Base-by-base conservation (phyloP, 2,888 invertebrate genomes). In the Eristalis tenax region DNA sequence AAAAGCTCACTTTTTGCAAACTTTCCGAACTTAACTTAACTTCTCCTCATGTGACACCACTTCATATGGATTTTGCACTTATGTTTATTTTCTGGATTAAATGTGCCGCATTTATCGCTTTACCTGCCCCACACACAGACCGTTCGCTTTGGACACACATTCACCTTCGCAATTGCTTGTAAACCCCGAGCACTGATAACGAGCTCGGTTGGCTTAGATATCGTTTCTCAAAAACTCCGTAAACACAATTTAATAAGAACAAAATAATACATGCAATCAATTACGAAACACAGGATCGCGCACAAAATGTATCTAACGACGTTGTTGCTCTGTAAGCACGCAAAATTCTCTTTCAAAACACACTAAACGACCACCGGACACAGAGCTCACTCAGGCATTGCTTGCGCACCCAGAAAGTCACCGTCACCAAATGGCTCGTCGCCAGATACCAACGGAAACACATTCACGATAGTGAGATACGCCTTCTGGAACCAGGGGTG, bases 331-430 rank as follows among this genome's bases (percentile, higher is more conserved):
- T 11, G 28, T 61, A 70, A 61, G n/a, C 35, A 26, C 69, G 68
- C 70, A 71, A 81, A 80, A 75, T 74, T 76, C 50, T 43, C 56
- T 50, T 65, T 66, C 69, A 28, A 40, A 40, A 68, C 65, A 84
- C 22, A 71, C 63, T 43, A 84, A 22, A 76, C 70, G 32, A 76
- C 86, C 78, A 87, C 83, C 86, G 86, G 66, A 83, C 71, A 83
- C 68, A 78, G 63, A 78, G 73, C 73, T 73, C 57, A 73, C 73
- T 83, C 78, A 83, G 71, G 71, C 86, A 87, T 87, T 87, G 83
- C 83, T 70, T 79, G 86, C 86, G 83, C 83, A 87, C 79, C 66
- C 78, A 83, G 75, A 79, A 87, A 87, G 86, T 79, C 63, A 77
- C 75, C 83, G 86, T 75, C 86, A 79, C 83, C 78, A 83, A 87